Conservation (phyloP, 1,140 invertebrate species). For the Tyrophagus putrescentiae region DNA sequence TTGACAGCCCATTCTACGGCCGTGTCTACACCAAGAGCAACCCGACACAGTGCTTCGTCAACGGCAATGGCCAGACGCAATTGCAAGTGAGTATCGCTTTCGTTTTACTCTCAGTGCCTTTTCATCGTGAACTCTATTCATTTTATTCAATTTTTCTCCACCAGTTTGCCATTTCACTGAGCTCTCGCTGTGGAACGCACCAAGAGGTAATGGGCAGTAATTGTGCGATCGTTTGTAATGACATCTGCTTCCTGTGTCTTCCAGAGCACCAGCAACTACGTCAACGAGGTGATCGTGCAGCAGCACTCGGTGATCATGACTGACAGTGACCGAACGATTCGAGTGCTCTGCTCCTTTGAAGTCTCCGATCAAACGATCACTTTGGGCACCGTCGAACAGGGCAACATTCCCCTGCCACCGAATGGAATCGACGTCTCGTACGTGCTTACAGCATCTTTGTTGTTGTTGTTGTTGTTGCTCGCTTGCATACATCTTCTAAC, state of each 20-base stretch:
- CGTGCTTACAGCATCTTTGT: conserved; percentile 25
- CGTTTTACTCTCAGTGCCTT: neutral
- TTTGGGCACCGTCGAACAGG: conserved; percentile 21
- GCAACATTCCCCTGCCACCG: conserved; percentile 24
- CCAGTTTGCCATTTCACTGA: conserved; percentile 37
- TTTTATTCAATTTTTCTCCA: neutral
- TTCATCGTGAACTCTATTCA: neutral
- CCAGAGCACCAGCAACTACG: conserved; percentile 35
- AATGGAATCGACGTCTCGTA: conserved; percentile 37
- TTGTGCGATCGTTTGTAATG: neutral
- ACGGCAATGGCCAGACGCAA: conserved; percentile 37
- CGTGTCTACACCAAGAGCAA: conserved; percentile 41
- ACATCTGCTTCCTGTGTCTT: conserved; percentile 7
- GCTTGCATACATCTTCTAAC: neutral
- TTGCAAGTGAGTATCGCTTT: conserved; percentile 25
- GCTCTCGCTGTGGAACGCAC: conserved; percentile 37
- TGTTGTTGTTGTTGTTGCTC: no score
- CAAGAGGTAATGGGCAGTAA: conserved; percentile 32
- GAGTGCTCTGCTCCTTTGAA: conserved; percentile 40
- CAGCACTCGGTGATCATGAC: conserved; percentile 42
- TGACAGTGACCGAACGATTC: conserved; percentile 38
- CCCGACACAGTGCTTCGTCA: conserved; percentile 38
- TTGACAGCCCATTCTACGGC: conserved; percentile 38
- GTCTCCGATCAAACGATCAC: conserved; percentile 39
- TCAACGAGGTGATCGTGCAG: conserved; percentile 41